Base-by-base conservation (phyloP, 2,888 invertebrate genomes). In the Cheilosia scutellata region DNA sequence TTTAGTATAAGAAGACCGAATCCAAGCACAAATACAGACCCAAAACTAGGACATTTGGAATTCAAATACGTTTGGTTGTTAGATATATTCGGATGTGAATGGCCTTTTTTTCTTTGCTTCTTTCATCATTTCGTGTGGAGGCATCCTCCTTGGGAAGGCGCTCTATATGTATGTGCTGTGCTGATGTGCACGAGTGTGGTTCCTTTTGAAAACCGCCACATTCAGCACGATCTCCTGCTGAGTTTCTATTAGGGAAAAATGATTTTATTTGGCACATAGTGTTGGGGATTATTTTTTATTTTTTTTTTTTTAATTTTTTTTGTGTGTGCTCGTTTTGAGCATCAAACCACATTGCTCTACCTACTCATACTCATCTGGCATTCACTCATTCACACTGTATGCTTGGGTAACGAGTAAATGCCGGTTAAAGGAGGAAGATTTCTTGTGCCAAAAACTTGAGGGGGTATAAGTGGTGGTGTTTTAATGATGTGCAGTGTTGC, bases 11-110 rank as follows among this genome's bases (percentile, higher is more conserved):
- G 51, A 53, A 37, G 72, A 60, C 55, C 40, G 47, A 66, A 77
- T 62, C 58, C 25, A 25, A 37, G 40, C 9, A 42, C 60, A 62
- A 60, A 58, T 47, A 16, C 16, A 20, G n/a, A 60, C 25, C 31
- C 33, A 57, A 63, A 79, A 79, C 63, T 84, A 70, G 83, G 74
- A 70, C 83, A 78, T 78, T 86, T 76, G 44, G 47, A 76, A 76
- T 76, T 80, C 63, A 80, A 86, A 78, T 55, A 68, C 11, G 2
- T 53, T 27, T 44, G 55, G 66, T 44, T 44, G 20, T 37, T 62
- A 40, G 55, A 20, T 33, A 16, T 29, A 40, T 76, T 47, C 25
- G 20, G 44, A 58, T 66, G 58, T 66, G 65, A 72, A 66, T 72
- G 79, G 63, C 47, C 47, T 16, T 37, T 77, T 70, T 76, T 58